Base-by-base conservation (phyloP, 2,113 vertebrate genomes). In the Peucedramus taeniatus region DNA sequence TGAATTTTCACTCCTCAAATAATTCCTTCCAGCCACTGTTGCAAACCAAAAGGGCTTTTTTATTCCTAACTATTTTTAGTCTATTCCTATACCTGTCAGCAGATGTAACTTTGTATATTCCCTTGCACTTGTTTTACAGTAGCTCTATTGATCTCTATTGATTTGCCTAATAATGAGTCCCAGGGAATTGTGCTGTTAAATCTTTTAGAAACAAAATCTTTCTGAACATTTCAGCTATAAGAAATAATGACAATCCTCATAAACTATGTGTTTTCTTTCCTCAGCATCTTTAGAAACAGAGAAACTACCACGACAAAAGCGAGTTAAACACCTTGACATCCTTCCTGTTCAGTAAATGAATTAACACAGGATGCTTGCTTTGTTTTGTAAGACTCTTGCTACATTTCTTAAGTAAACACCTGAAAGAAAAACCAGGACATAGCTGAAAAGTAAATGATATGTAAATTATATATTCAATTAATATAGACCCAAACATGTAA, bases 171-270 rank as follows among this genome's bases (percentile, higher is more conserved):
- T 79, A 94, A 85, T 81, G 60, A 89, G 51, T 83, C 82, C 78
- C 76, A 78, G 82, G 35, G 93, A 83, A 93, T 12, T 66, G 42
- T 71, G 75, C 44, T 60, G 91, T 75, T 96, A 92, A 87, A 94
- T 96, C 75, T 94, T 54, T 44, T 56, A 77, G 70, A 96, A 92
- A 85, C 66, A 96, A 94, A 94, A 91, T 80, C 75, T 89, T 95
- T 90, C 72, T 81, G 54, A 97, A 70, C 37, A 93, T 70, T 68
- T 90, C 96, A 94, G 33, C 64, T 90, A 74, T 53, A 82, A 91
- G 65, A 56, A 96, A 69, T 83, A 83, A 76, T 89, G 49, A 88
- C 76, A 93, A 83, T 85, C 47, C 49, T 91, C 89, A 95, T 80
- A 93, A 76, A 93, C 64, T 77, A 68, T 4, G 18, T 33, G 19